phyloP scores from a whole-genome alignment of 2,797 vertebrate species.

The Harpagifer antarcticus region DNA sequence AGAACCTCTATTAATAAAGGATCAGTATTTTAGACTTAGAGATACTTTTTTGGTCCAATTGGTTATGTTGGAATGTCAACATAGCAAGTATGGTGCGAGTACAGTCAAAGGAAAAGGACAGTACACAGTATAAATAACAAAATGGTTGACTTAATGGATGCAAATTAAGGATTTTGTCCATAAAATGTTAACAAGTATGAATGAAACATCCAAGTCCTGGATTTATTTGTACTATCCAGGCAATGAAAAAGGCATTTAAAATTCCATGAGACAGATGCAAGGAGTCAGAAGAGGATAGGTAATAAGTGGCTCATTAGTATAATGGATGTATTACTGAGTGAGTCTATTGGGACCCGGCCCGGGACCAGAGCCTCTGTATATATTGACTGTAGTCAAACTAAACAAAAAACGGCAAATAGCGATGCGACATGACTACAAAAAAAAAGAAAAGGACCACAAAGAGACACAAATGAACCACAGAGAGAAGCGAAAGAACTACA shows the following conservation, averaged over 20 bases:
- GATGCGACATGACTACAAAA: not conserved
- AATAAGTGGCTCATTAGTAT: not conserved
- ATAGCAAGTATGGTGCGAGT: slow-evolving; percentile 11
- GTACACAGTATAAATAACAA: not conserved
- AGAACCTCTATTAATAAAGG: slow-evolving; percentile 3
- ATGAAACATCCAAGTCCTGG: not conserved
- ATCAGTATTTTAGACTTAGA: slow-evolving; percentile 7
- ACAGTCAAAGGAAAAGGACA: slow-evolving; percentile 25
- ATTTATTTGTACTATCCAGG: not conserved
- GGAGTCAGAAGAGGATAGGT: not conserved
- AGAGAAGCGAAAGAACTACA: not conserved
- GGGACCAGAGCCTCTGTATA: not conserved
- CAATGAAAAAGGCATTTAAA: not conserved
- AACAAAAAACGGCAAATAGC: not conserved
- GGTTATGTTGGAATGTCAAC: slow-evolving; percentile 31
- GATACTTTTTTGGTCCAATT: slow-evolving; percentile 4
- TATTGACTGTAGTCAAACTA: not conserved
- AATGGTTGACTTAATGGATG: not conserved
- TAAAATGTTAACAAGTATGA: slow-evolving; percentile 8
- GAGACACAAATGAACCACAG: not conserved
- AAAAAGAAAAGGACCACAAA: not conserved
- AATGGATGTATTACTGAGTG: not conserved
- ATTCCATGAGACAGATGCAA: not conserved
- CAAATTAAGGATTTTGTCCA: slow-evolving; percentile 6
- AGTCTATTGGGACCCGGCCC: not conserved